These are phyloP conservation scores for Calcarius lapponicus DNA, from an alignment of 2,797 vertebrate genomes.

Conservation along the genomic window DNA sequence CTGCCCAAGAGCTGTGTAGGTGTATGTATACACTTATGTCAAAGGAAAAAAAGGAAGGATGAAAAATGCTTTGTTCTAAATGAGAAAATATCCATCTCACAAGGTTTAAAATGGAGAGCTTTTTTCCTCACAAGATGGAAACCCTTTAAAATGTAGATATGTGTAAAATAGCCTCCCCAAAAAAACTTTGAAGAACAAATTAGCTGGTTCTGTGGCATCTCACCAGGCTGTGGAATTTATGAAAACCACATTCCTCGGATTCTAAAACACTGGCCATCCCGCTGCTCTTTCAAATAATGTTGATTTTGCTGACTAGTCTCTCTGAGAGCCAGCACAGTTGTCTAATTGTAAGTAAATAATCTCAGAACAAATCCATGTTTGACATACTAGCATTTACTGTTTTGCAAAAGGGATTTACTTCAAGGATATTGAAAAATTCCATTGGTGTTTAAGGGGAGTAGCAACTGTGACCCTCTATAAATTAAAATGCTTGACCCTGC, in stretches of 20 bases:
- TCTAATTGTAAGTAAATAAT: slow-evolving; percentile 78
- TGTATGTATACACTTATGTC: background rate
- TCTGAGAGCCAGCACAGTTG: slow-evolving; percentile 66
- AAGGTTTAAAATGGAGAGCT: background rate
- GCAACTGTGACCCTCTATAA: slow-evolving; percentile 68
- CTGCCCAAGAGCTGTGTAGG: background rate
- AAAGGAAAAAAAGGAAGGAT: background rate
- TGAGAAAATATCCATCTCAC: background rate
- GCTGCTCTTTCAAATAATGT: slow-evolving; percentile 70
- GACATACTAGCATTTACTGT: slow-evolving; percentile 73
- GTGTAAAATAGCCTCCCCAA: background rate
- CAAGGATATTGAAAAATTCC: slow-evolving; percentile 80
- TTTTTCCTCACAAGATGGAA: slow-evolving; percentile 9
- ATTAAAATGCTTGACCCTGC: slow-evolving; percentile 69
- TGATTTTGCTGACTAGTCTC: slow-evolving; percentile 70
- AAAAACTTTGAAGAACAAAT: slow-evolving; percentile 54
- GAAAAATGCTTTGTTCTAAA: background rate
- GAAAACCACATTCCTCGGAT: slow-evolving; percentile 74
- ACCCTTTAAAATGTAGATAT: slow-evolving; percentile 3
- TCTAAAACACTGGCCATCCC: slow-evolving; percentile 63
- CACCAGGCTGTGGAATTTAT: slow-evolving; percentile 71
- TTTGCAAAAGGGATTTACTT: slow-evolving; percentile 72
- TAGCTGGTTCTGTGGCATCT: slow-evolving; percentile 63
- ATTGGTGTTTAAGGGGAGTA: slow-evolving; percentile 64
- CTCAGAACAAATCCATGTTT: slow-evolving; percentile 68